These are phyloP conservation scores for Pentalonia nigronervosa DNA, from an alignment of 1,140 invertebrate genomes.

Conservation along the genomic window DNA sequence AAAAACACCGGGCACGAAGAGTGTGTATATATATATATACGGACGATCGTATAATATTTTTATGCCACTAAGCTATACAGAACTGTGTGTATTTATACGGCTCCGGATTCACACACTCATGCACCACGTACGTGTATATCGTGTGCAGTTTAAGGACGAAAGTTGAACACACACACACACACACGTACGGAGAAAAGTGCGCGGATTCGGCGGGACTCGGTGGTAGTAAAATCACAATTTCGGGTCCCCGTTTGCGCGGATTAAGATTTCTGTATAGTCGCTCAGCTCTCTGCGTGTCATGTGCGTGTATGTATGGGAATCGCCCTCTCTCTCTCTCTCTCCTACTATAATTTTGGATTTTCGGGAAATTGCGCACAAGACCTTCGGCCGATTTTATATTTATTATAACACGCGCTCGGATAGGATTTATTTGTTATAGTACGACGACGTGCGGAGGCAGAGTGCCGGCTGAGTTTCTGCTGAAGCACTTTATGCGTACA, in stretches of 20 bases:
- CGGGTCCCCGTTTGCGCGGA: not conserved
- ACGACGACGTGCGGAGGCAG: not conserved
- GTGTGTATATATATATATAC: not conserved
- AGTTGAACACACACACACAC: not conserved
- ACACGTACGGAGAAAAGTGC: not conserved
- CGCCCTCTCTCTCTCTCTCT: not conserved
- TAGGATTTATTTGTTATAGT: not conserved
- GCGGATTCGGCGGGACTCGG: not conserved
- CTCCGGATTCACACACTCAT: not conserved
- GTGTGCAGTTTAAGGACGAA: not conserved
- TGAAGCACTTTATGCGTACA: not conserved
- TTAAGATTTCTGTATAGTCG: constrained; percentile 34
- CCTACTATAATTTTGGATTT: constrained; percentile 27
- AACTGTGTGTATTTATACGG: not conserved
- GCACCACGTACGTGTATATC: not conserved
- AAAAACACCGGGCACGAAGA: not conserved
- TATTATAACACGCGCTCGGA: not conserved
- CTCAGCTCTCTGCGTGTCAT: not conserved
- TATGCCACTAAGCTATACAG: constrained; percentile 11
- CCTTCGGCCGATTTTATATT: not conserved
- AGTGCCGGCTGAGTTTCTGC: not conserved
- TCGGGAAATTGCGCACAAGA: not conserved
- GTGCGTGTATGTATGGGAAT: not conserved
- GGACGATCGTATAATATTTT: constrained; percentile 46
- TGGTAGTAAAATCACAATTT: constrained; percentile 45